Evolutionary conservation across 2,113 vertebrate species (phyloP).

Genomic region (Upupa epops): DNA sequence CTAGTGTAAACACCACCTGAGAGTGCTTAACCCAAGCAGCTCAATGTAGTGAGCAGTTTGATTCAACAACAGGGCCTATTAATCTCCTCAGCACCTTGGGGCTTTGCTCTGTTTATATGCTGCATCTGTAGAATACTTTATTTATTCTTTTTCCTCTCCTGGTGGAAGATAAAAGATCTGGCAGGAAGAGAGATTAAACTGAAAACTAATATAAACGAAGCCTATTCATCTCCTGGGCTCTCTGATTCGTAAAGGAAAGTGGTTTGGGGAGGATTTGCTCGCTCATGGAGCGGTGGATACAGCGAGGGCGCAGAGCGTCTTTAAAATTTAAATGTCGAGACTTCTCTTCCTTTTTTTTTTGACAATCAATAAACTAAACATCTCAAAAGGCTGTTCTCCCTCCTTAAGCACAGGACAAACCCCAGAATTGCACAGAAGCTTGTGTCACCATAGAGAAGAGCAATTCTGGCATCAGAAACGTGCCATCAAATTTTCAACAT

Average conservation of each 20-base stretch:
- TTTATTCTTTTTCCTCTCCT: constrained; percentile 66
- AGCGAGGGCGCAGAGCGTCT: constrained; percentile 34
- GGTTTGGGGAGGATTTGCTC: constrained; percentile 38
- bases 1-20: constrained; percentile 53
- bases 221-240: constrained; percentile 68
- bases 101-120: constrained; percentile 52
- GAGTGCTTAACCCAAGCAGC: constrained; percentile 41
- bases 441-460: neutral
- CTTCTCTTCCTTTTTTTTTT: constrained; percentile 5
- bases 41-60: constrained; percentile 58
- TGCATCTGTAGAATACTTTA: constrained; percentile 67
- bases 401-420: neutral
- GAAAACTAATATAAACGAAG: constrained; percentile 75
- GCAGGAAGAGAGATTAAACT: constrained; percentile 77
- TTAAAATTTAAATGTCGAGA: constrained; percentile 65
- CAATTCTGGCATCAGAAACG: neutral
- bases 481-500: neutral
- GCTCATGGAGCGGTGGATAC: constrained; percentile 9
- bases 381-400: neutral
- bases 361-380: constrained; percentile 47
- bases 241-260: constrained; percentile 41
- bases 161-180: constrained; percentile 74
- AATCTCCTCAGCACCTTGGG: constrained; percentile 60
- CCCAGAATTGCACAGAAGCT: neutral
- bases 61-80: constrained; percentile 62